Evolutionary conservation across 2,888 invertebrate genomes (phyloP).

Genomic region (Cheilosia vulpina): DNA sequence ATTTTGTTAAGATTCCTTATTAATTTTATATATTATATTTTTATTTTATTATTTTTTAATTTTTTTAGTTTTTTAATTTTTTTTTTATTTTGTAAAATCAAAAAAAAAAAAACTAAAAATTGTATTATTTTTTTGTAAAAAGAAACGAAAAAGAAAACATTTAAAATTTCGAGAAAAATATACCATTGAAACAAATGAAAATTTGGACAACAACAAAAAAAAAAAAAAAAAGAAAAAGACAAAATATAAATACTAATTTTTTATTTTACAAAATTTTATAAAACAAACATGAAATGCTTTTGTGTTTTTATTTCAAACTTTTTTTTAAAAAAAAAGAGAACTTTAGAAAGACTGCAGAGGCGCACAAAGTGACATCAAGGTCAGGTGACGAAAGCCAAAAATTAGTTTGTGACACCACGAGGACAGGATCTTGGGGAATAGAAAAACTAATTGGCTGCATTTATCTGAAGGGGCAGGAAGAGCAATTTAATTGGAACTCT

Average conservation of each 20-base stretch:
- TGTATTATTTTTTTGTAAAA: conserved; percentile 75
- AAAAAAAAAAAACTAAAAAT: conserved; percentile 54
- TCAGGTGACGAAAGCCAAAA: background rate
- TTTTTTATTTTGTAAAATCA: conserved; percentile 49
- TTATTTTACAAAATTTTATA: conserved; percentile 59
- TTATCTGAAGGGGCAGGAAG: conserved; percentile 14
- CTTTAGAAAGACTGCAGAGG: background rate
- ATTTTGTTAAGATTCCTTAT: conserved; percentile 76
- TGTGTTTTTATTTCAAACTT: conserved; percentile 54
- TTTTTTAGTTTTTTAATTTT: too few relatives aligned
- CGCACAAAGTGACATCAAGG: background rate
- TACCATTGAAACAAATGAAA: conserved; percentile 40
- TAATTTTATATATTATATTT: conserved; percentile 70
- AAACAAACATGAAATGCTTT: conserved; percentile 45
- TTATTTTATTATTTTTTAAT: conserved; percentile 49
- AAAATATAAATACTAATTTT: conserved; percentile 68
- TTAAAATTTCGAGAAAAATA: conserved; percentile 47
- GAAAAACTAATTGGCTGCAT: conserved; percentile 3
- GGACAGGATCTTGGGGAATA: background rate
- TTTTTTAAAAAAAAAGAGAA: background rate
- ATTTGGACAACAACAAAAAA: conserved; percentile 29
- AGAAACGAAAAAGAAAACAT: conserved; percentile 55
- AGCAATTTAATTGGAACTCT: conserved; percentile 41
- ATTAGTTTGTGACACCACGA: background rate
- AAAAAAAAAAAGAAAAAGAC: conserved; percentile 49